Evolutionary conservation across 2,888 invertebrate genomes (phyloP), one percentile per base, ranked within the genome.

Genomic region (Salpingus planirostris): DNA sequence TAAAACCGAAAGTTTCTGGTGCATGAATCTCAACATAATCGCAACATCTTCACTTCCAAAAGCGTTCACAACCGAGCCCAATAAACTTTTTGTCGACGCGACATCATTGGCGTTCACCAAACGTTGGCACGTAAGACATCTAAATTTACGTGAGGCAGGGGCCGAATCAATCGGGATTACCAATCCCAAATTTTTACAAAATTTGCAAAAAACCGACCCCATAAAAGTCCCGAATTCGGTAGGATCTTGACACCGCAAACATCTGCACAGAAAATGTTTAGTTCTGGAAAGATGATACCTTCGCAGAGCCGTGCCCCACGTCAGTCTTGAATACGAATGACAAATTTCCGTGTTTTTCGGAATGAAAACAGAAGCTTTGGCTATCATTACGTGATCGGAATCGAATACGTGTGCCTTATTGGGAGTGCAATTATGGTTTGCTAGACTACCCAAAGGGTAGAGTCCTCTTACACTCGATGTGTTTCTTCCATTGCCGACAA

Each of bases 401-500:
- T 78, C 74, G 47, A 76, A 80, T 29, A 69, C 69, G 47, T 77
- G 74, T 27, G 71, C 69, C 1, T 78, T 76, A 54, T 83, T 84
- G 3, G 83, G 75, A 13, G 68, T 62, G 54, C 84, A 84, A 33
- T 65, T 69, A 55, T 83, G 83, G 62, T 83, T 83, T 64, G 80
- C 71, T 37, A 81, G 62, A 23, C 76, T 73, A 2, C 76, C 71
- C 34, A 80, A 66, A 12, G 80, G 79, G 62, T 76, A 84, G 29
- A 82, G 59, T 7, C 78, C 83, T 66, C 69, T 46, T 60, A 69
- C 42, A 63, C 66, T 37, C 62, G 51, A 39, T 24, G 67, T 41
- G 57, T 67, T 11, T 57, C 55, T 33, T 60, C 66, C 31, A 68
- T 68, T 43, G 69, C 47, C 47, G 3, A 49, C 40, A n/a, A 52